These are phyloP conservation scores for Nasonovia ribisnigri DNA, from an alignment of 2,888 invertebrate genomes.

Conservation along the genomic window DNA sequence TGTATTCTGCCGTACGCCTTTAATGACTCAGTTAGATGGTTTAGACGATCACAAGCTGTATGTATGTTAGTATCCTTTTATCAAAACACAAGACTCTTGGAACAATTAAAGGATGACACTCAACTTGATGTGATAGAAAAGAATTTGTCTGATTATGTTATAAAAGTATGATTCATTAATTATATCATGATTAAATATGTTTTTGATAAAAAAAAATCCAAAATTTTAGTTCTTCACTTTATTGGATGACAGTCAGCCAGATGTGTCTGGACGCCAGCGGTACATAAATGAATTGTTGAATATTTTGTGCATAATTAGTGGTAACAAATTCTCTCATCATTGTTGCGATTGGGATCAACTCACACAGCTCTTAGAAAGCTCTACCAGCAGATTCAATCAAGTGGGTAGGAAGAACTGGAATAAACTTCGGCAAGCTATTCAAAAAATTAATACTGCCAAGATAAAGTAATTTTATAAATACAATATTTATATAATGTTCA, in stretches of 20 bases:
- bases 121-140: conserved; percentile 52
- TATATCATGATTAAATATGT: not conserved
- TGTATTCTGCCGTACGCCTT: conserved; percentile 61
- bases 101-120: conserved; percentile 47
- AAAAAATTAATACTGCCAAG: conserved; percentile 39
- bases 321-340: conserved; percentile 53
- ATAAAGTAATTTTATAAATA: conserved; percentile 29
- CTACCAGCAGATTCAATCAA: conserved; percentile 54
- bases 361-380: conserved; percentile 20
- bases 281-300: conserved; percentile 61
- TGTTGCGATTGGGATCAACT: conserved; percentile 52
- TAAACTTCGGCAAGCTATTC: conserved; percentile 27
- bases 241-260: conserved; percentile 57
- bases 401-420: conserved; percentile 52
- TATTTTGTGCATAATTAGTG: conserved; percentile 40
- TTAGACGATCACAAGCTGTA: conserved; percentile 64
- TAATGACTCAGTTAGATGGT: conserved; percentile 63
- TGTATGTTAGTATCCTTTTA: conserved; percentile 65
- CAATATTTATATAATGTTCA: not conserved
- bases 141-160: conserved; percentile 39
- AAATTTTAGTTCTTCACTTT: conserved; percentile 56
- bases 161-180: conserved; percentile 31
- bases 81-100: conserved; percentile 64
- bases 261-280: conserved; percentile 55
- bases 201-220: not conserved